phyloP scores from a whole-genome alignment of 2,113 vertebrate genomes.

The Oryzias celebensis region DNA sequence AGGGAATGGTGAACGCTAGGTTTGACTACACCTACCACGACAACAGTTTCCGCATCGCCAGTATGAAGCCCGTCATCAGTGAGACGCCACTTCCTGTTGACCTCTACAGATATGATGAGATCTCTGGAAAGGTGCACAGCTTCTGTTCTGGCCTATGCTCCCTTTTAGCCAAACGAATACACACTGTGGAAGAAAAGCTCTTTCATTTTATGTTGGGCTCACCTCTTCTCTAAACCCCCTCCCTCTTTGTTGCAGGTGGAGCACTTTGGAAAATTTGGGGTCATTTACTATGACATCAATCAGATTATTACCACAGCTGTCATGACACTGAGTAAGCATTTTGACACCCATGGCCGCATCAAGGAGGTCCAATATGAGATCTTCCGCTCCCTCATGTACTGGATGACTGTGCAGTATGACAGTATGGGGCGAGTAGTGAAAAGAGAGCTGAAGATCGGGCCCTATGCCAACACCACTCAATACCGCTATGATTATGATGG shows the following conservation, averaged over 20 bases:
- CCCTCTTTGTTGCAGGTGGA: constrained; percentile 75
- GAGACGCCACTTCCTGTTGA: constrained; percentile 97
- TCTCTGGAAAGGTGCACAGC: constrained; percentile 88
- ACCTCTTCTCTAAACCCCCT: constrained; percentile 6
- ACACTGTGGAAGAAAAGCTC: too few relatives aligned
- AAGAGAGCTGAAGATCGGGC: constrained; percentile 96
- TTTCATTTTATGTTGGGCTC: neutral
- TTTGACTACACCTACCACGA: constrained; percentile 98
- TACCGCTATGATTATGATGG: constrained; percentile 98
- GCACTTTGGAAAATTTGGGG: constrained; percentile 98
- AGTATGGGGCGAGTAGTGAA: constrained; percentile 98
- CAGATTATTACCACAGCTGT: constrained; percentile 98
- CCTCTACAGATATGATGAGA: constrained; percentile 97
- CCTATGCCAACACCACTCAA: constrained; percentile 97
- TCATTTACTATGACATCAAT: constrained; percentile 99
- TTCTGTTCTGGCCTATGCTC: neutral
- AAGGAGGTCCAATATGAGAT: constrained; percentile 99
- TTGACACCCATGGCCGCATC: constrained; percentile 96
- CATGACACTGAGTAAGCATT: constrained; percentile 98
- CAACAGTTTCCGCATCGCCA: constrained; percentile 97
- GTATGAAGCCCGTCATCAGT: constrained; percentile 97
- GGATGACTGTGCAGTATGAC: constrained; percentile 99
- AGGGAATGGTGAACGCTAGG: constrained; percentile 97
- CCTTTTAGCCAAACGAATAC: constrained; percentile 1
- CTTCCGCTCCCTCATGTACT: constrained; percentile 98